These are phyloP conservation scores for Myrmecophaga tridactyla DNA, from an alignment of 2,113 vertebrate species.

Conservation along the genomic window DNA sequence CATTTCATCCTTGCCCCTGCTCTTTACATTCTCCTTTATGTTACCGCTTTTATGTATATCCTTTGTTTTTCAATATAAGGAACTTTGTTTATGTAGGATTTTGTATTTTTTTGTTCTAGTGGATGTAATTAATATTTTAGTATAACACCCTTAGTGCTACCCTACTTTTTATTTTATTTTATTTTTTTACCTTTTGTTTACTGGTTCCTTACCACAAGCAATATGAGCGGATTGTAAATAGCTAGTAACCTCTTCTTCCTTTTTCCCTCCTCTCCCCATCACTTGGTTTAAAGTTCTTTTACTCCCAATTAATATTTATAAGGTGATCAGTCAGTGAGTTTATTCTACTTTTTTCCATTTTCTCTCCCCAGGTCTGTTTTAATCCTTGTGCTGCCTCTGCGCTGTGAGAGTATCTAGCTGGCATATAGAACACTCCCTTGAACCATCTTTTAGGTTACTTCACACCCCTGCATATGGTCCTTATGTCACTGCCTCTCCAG, in stretches of 20 bases:
- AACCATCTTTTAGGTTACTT: not conserved
- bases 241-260: not conserved
- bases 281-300: not conserved
- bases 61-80: not conserved
- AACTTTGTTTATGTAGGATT: not conserved
- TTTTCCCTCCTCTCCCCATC: not conserved
- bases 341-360: not conserved
- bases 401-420: not conserved
- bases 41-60: not conserved
- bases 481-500: not conserved
- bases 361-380: not conserved
- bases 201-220: no score
- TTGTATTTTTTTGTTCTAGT: not conserved
- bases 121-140: not conserved
- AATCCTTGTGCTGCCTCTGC: not conserved
- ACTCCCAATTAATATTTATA: not conserved
- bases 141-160: no score
- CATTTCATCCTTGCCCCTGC: not conserved
- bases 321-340: not conserved
- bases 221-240: no score
- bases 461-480: no score
- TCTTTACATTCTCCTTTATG: not conserved
- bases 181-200: no score
- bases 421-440: accelerated
- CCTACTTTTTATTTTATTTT: no score